Evolutionary conservation across 2,113 vertebrate species (phyloP).

Genomic region (Eulemur rufifrons): DNA sequence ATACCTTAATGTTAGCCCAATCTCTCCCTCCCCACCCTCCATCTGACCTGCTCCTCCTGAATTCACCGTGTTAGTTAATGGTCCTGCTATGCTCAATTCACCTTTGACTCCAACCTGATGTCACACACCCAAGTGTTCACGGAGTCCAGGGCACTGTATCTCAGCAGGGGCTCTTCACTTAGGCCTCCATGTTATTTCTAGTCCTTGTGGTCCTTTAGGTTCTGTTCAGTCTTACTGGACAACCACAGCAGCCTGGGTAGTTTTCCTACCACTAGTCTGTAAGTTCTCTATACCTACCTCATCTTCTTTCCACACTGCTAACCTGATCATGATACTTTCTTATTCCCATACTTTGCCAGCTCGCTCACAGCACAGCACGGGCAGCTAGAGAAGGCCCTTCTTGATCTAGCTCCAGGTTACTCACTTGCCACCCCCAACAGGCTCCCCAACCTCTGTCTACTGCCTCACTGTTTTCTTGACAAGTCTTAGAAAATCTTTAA

Average conservation of each 20-base stretch:
- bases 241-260: not conserved
- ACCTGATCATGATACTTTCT: not conserved
- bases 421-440: not conserved
- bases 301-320: not conserved
- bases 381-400: not conserved
- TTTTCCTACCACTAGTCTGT: not conserved
- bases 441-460: not conserved
- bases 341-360: not conserved
- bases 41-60: not conserved
- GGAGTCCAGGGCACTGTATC: not conserved
- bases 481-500: slow-evolving; percentile 20
- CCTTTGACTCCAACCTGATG: not conserved
- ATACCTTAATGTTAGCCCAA: not conserved
- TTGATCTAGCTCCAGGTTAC: not conserved
- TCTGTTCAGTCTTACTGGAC: not conserved
- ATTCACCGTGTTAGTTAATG: not conserved
- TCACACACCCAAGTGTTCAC: not conserved
- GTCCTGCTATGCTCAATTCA: not conserved
- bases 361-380: not conserved
- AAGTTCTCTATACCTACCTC: not conserved
- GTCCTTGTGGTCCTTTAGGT: not conserved
- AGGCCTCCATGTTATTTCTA: not conserved
- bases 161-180: not conserved
- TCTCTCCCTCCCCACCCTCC: not conserved
- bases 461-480: not conserved